These are phyloP conservation scores for Acestrorhynchus altus DNA, from an alignment of 2,797 vertebrate species.

Conservation along the genomic window DNA sequence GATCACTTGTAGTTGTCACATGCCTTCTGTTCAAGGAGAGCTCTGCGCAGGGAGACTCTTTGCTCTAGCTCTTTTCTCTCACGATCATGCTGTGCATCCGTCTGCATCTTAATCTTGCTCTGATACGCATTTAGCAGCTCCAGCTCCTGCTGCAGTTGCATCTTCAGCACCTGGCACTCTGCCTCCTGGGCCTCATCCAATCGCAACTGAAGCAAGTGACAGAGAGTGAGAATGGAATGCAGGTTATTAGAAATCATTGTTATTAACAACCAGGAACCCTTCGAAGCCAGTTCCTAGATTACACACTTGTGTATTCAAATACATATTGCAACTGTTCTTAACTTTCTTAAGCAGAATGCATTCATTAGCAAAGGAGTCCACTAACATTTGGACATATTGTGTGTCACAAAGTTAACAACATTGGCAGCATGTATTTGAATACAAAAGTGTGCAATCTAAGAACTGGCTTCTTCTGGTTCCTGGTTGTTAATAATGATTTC, in stretches of 20 bases:
- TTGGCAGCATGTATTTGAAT: too few relatives aligned
- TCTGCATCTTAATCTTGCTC: slow-evolving; percentile 99
- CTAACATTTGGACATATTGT: too few relatives aligned
- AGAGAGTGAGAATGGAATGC: neutral
- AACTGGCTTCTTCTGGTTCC: too few relatives aligned
- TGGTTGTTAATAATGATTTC: too few relatives aligned
- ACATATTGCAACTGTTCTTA: neutral
- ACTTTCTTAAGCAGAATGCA: too few relatives aligned
- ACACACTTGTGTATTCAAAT: neutral
- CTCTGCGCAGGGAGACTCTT: slow-evolving; percentile 93
- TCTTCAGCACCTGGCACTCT: slow-evolving; percentile 96
- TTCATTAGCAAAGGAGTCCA: too few relatives aligned
- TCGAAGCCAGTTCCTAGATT: neutral
- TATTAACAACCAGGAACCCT: neutral
- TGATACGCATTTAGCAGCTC: slow-evolving; percentile 98
- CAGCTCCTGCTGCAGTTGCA: slow-evolving; percentile 99
- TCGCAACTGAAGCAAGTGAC: slow-evolving; percentile 79
- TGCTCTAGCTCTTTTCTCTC: slow-evolving; percentile 96
- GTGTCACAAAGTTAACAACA: too few relatives aligned
- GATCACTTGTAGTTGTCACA: slow-evolving; percentile 9
- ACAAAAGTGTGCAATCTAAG: too few relatives aligned
- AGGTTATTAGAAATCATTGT: neutral
- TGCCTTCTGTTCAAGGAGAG: slow-evolving; percentile 97
- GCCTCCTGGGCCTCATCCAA: slow-evolving; percentile 97
- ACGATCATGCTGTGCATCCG: slow-evolving; percentile 95